Evolutionary conservation across 2,888 invertebrate genomes (phyloP), one percentile per base, ranked within the genome.

Genomic region (Caenorhabditis sp.): DNA sequence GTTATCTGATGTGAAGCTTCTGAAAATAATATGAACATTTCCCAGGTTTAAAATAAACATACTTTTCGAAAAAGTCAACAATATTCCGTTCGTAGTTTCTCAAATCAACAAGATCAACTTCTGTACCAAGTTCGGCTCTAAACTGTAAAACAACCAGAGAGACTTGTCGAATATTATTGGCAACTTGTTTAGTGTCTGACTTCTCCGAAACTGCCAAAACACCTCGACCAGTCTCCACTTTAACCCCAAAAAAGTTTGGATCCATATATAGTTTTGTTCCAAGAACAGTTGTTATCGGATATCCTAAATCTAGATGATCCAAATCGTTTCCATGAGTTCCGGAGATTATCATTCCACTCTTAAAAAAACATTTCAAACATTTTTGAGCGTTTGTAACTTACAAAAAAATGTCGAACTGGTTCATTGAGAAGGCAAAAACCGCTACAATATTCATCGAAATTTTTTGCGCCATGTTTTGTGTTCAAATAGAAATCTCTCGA

Each of bases 191-290:
- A 83, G 43, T 43, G 14, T 43, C 43, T 43, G 43, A 43, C 14
- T 43, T 43, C 17, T 43, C 43, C 2, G 43, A 43, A 43, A 43
- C 43, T 43, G 43, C 43, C 14, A 55, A 26, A 26, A 55, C 26
- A 4, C 23, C 23, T 58, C 26, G 36, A 58, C 37, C 61, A 0
- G 63, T 54, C 2, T 55, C 66, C 8, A 86, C 83, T 72, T 85
- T 83, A 8, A 85, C 86, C 5, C 86, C 86, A 63, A 86, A 86
- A 51, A 86, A 83, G 68, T 86, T 84, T 0, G 86, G 86, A 50
- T 86, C 86, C 84, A 86, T 84, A 65, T 82, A 84, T 17, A 86
- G 71, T 62, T 84, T 83, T 1, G 84, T 76, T 17, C 85, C 86
- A 8, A 86, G 73, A 19, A 86, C 86, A 10, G 84, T 83, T 1